These are phyloP conservation scores for Nowickia ferox DNA, from an alignment of 2,888 invertebrate species.

Conservation along the genomic window DNA sequence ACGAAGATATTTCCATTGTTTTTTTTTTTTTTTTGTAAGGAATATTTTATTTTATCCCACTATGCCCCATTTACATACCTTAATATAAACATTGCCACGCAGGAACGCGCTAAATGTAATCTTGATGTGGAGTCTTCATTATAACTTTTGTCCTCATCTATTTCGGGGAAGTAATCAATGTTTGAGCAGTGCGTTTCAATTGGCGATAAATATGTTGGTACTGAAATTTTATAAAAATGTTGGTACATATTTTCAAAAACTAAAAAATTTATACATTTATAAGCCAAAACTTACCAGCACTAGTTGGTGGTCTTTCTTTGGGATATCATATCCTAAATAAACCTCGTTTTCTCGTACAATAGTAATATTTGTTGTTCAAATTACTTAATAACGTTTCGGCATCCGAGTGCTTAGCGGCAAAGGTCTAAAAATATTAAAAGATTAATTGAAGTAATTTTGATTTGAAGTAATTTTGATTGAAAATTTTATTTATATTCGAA, in stretches of 20 bases:
- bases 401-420: constrained; percentile 88
- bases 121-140: constrained; percentile 91
- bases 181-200: constrained; percentile 98
- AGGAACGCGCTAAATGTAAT: constrained; percentile 93
- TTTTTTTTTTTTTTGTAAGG: too few relatives aligned
- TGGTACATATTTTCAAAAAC: background rate
- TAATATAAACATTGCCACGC: constrained; percentile 96
- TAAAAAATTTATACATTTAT: background rate
- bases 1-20: too few relatives aligned
- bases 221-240: constrained; percentile 83
- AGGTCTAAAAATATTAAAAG: constrained; percentile 85
- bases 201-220: constrained; percentile 94
- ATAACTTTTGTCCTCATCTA: constrained; percentile 81
- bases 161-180: constrained; percentile 93
- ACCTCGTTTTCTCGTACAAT: constrained; percentile 96
- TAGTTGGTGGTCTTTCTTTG: constrained; percentile 92
- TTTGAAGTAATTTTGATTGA: too few relatives aligned
- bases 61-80: constrained; percentile 77
- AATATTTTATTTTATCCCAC: background rate
- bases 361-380: constrained; percentile 93
- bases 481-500: too few relatives aligned
- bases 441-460: background rate
- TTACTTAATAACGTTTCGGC: constrained; percentile 89
- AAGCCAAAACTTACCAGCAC: constrained; percentile 85
- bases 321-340: constrained; percentile 97